Percentiles rank a stretch among this genome's conserved stretches.
These are phyloP conservation scores for Cyprinella venusta DNA, from an alignment of 2,797 vertebrate genomes.

Conservation along the genomic window DNA sequence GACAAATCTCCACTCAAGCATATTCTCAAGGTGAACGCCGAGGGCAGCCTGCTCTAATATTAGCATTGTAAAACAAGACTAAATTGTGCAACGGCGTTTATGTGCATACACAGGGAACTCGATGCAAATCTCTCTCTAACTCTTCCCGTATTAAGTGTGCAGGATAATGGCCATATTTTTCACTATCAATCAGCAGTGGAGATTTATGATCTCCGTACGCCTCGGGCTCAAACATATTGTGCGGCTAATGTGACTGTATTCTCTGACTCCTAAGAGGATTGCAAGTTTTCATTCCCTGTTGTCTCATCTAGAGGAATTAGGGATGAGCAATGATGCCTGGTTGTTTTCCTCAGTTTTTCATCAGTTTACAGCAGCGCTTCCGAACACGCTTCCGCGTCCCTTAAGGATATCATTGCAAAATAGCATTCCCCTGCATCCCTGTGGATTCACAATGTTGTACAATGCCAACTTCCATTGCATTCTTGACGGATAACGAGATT, in stretches of 20 bases:
- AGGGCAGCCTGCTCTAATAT: slow-evolving; percentile 37
- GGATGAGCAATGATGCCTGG: slow-evolving; percentile 36
- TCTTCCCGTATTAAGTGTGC: slow-evolving; percentile 44
- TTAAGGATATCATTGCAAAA: slow-evolving; percentile 35
- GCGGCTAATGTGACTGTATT: slow-evolving; percentile 41
- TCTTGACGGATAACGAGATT: slow-evolving; percentile 17
- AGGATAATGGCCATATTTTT: slow-evolving; percentile 54
- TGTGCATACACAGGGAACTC: slow-evolving; percentile 13
- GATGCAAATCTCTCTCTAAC: slow-evolving; percentile 23
- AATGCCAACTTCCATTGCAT: slow-evolving; percentile 11
- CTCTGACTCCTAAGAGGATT: slow-evolving; percentile 50
- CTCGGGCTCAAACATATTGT: slow-evolving; percentile 44
- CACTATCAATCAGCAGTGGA: slow-evolving; percentile 50
- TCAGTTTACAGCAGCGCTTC: background rate
- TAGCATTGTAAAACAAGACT: slow-evolving; percentile 42
- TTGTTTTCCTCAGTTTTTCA: slow-evolving; percentile 5
- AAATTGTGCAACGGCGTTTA: background rate
- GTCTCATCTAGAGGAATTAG: slow-evolving; percentile 55
- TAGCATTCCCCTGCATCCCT: background rate
- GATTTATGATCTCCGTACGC: slow-evolving; percentile 45
- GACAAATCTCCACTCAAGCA: slow-evolving; percentile 29
- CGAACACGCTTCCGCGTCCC: background rate
- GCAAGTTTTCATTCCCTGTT: slow-evolving; percentile 36
- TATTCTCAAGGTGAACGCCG: slow-evolving; percentile 43
- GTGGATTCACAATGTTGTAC: background rate